These are phyloP conservation scores for Drosophila neonasuta DNA, from an alignment of 2,888 invertebrate species.

Conservation along the genomic window DNA sequence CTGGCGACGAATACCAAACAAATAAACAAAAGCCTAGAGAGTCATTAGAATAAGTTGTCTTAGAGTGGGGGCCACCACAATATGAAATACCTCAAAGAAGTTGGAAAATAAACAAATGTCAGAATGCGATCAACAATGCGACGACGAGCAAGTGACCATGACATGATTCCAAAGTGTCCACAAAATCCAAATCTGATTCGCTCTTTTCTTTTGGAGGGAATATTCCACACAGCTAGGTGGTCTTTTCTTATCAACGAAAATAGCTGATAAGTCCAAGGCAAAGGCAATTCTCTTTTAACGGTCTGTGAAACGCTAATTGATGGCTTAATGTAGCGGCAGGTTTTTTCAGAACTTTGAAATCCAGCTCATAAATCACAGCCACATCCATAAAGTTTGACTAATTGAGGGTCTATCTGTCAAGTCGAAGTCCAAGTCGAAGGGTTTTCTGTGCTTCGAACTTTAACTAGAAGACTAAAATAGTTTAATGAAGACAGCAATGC, in stretches of 20 bases:
- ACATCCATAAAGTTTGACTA: slow-evolving; percentile 44
- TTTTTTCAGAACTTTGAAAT: slow-evolving; percentile 24
- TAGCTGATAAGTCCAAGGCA: slow-evolving; percentile 31
- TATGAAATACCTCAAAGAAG: slow-evolving; percentile 30
- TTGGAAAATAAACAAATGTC: slow-evolving; percentile 42
- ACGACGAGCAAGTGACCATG: slow-evolving; percentile 47
- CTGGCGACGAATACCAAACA: slow-evolving; percentile 44
- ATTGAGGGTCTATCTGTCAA: slow-evolving; percentile 36
- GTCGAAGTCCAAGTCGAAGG: background rate
- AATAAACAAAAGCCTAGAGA: slow-evolving; percentile 59
- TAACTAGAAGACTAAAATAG: background rate
- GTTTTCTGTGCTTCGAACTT: background rate
- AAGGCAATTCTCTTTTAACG: slow-evolving; percentile 19
- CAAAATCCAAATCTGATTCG: slow-evolving; percentile 7
- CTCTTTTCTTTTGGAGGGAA: background rate
- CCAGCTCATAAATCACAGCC: slow-evolving; percentile 53
- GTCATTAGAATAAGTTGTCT: slow-evolving; percentile 58
- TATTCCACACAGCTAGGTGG: slow-evolving; percentile 33
- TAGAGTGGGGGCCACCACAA: slow-evolving; percentile 17
- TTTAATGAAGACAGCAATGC: background rate
- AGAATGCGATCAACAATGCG: slow-evolving; percentile 31
- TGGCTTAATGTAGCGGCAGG: slow-evolving; percentile 21
- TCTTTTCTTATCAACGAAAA: slow-evolving; percentile 22
- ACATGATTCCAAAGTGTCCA: slow-evolving; percentile 37
- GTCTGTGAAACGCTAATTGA: slow-evolving; percentile 25